phyloP scores from a whole-genome alignment of 2,113 vertebrate species.

The human (Homo sapiens) region GRCh38 chr15:87210501-87211000 shows the following conservation, averaged over 20 bases:
- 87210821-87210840: neutral
- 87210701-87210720: neutral
- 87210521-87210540: neutral
- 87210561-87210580: neutral
- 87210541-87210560: neutral
- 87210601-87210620: neutral
- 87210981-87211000: neutral
- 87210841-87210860: neutral
- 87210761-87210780: neutral
- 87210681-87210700: neutral
- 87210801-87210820: neutral
- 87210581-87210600: neutral
- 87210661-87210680: neutral
- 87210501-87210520: neutral
- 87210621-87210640: neutral
- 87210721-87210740: neutral
- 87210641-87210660: fast-evolving
- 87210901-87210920: neutral
- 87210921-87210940: neutral
- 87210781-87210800: neutral
- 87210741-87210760: neutral
- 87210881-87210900: neutral
- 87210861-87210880: neutral
- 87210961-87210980: neutral
- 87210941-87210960: neutral